These are phyloP conservation scores for Axea sp. DNA, from an alignment of 2,888 invertebrate genomes.

Conservation along the genomic window DNA sequence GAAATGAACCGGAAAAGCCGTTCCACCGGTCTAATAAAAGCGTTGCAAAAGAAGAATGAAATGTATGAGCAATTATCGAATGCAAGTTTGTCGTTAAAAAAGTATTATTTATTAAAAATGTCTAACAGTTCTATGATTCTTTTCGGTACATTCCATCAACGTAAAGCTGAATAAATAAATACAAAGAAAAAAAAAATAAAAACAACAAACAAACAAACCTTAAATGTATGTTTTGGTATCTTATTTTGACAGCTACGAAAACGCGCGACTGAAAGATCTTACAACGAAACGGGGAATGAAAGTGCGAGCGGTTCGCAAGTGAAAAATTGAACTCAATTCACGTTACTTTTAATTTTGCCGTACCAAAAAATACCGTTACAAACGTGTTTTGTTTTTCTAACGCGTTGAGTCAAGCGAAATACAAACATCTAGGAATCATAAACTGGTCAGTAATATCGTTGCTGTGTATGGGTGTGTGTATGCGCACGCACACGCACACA, in stretches of 20 bases:
- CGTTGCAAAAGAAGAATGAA: too few species aligned
- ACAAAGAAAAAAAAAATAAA: slow-evolving; percentile 7
- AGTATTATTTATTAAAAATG: slow-evolving; percentile 16
- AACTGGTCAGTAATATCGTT: slow-evolving; percentile 23
- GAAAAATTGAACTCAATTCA: slow-evolving; percentile 1
- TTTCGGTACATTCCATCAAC: not conserved
- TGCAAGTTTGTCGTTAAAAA: too few species aligned
- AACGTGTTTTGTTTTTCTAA: slow-evolving; percentile 22
- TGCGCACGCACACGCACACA: too few species aligned
- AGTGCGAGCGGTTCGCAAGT: slow-evolving; percentile 22
- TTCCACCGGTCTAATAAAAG: not conserved
- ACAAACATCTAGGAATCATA: slow-evolving; percentile 63
- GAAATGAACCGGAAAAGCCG: not conserved
- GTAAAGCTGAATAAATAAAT: not conserved
- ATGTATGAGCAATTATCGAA: too few species aligned
- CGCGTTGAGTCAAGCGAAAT: slow-evolving; percentile 54
- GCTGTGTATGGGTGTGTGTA: too few species aligned
- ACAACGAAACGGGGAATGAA: too few species aligned
- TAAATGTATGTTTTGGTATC: slow-evolving; percentile 35
- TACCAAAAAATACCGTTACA: slow-evolving; percentile 26
- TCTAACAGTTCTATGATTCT: slow-evolving; percentile 6
- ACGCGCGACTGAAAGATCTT: slow-evolving; percentile 1
- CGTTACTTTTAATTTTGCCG: not conserved
- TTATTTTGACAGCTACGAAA: slow-evolving; percentile 37
- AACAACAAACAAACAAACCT: not conserved